phyloP scores from a whole-genome alignment of 1,140 invertebrate genomes.

The Rhagoletis pomonella region DNA sequence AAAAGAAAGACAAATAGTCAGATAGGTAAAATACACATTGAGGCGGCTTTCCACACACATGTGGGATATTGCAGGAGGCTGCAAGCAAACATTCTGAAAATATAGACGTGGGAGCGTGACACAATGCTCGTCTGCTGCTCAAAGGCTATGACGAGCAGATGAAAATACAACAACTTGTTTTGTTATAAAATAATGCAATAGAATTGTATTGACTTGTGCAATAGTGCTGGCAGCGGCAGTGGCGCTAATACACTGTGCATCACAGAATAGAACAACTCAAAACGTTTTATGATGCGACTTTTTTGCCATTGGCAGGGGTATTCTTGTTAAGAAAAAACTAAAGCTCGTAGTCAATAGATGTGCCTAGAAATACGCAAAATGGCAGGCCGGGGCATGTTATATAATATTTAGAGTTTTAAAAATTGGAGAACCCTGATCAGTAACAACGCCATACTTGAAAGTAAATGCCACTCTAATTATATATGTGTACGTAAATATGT shows the following conservation, averaged over 20 bases:
- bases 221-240: background rate
- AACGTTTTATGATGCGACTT: too few relatives aligned
- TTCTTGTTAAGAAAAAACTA: too few relatives aligned
- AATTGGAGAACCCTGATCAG: too few relatives aligned
- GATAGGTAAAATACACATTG: background rate
- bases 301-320: too few relatives aligned
- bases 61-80: slow-evolving; percentile 20
- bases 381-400: too few relatives aligned
- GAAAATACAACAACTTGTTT: slow-evolving; percentile 27
- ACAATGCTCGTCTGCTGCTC: background rate
- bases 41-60: background rate
- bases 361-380: too few relatives aligned
- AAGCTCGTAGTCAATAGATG: too few relatives aligned
- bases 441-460: too few relatives aligned
- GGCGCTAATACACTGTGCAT: background rate
- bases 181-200: slow-evolving; percentile 15
- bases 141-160: background rate
- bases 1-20: background rate
- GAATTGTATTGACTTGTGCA: background rate
- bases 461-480: too few relatives aligned
- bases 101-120: background rate
- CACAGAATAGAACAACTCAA: background rate
- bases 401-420: too few relatives aligned
- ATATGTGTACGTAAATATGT: too few relatives aligned
- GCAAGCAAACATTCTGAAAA: background rate